phyloP scores from a whole-genome alignment of 2,797 vertebrate species.

The Tamandua tetradactyla region DNA sequence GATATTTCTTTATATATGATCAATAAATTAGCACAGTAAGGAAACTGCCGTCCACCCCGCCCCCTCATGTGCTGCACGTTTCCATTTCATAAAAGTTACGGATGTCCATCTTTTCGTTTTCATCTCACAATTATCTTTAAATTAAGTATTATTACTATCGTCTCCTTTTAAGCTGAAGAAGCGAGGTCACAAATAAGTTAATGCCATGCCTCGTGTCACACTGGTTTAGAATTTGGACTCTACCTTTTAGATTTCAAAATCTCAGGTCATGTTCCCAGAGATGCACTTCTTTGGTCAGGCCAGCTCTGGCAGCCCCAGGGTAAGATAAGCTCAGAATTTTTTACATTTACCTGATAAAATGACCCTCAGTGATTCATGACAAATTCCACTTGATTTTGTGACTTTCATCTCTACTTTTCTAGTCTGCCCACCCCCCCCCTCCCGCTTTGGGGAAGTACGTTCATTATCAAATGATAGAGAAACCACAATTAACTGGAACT shows the following conservation, averaged over 20 bases:
- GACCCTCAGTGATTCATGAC: background rate
- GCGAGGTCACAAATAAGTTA: background rate
- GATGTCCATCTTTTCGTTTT: background rate
- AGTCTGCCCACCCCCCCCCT: background rate
- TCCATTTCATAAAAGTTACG: background rate
- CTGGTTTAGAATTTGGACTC: background rate
- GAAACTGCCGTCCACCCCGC: rapidly evolving
- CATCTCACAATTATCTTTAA: background rate
- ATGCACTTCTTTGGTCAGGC: background rate
- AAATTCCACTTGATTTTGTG: background rate
- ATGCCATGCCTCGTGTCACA: background rate
- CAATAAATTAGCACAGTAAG: background rate
- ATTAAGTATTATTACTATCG: background rate
- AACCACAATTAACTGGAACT: background rate
- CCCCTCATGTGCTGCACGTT: background rate
- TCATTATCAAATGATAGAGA: slow-evolving; percentile 8
- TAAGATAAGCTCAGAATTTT: background rate
- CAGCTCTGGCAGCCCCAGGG: background rate
- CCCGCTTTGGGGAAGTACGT: background rate
- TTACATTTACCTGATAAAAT: background rate
- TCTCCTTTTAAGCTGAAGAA: background rate
- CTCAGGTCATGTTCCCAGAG: background rate
- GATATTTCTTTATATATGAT: background rate
- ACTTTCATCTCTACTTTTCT: background rate
- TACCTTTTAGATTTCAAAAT: background rate